A percentile compares a stretch with the other conserved stretches of the same genome.
These are phyloP conservation scores for Aphaenogaster ashmeadi DNA, from an alignment of 1,140 invertebrate genomes.

Conservation along the genomic window DNA sequence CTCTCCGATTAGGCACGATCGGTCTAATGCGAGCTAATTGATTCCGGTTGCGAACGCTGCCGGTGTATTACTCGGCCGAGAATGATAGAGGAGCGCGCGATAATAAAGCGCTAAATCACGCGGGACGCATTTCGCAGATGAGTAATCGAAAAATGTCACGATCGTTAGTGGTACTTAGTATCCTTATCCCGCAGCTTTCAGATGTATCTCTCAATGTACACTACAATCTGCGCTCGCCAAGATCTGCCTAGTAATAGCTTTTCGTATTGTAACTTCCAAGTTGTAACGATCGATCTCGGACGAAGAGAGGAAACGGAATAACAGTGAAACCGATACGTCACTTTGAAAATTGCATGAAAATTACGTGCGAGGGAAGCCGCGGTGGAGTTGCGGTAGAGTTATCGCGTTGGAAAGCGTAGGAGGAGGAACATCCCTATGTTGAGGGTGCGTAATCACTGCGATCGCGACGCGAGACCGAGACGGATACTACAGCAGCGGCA, in stretches of 20 bases:
- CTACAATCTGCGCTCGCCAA: neutral
- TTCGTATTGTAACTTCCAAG: neutral
- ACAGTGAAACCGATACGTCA: neutral
- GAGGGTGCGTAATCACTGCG: constrained; percentile 40
- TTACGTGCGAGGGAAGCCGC: neutral
- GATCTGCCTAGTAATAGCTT: neutral
- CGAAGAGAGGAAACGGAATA: neutral
- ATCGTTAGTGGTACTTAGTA: constrained; percentile 31
- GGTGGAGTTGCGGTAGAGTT: neutral
- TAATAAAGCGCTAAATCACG: constrained; percentile 58
- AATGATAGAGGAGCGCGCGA: constrained; percentile 33
- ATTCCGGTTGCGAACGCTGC: constrained; percentile 50
- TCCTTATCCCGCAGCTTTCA: constrained; percentile 3
- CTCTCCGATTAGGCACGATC: constrained; percentile 31
- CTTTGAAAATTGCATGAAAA: neutral
- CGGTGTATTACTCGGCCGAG: constrained; percentile 29
- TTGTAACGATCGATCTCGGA: neutral
- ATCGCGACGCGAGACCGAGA: constrained; percentile 43
- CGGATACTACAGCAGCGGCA: constrained; percentile 35
- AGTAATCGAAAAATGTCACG: constrained; percentile 33
- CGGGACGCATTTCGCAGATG: constrained; percentile 16
- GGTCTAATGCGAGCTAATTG: constrained; percentile 59
- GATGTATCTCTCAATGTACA: constrained; percentile 13
- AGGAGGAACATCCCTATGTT: constrained; percentile 1
- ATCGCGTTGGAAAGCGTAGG: neutral